phyloP scores from a whole-genome alignment of 2,888 invertebrate genomes.

The Acanthacorydalis orientalis region DNA sequence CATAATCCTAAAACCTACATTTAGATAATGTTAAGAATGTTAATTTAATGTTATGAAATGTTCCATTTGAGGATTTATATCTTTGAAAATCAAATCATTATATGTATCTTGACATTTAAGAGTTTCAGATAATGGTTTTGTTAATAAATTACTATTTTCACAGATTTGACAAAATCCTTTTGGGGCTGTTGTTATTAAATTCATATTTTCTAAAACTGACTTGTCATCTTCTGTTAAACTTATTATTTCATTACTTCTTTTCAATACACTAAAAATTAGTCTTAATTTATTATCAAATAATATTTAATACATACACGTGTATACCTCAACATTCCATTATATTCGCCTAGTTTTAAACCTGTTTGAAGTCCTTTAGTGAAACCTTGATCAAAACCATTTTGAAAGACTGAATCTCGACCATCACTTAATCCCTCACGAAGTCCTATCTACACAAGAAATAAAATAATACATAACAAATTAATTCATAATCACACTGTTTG shows the following conservation, averaged over 20 bases:
- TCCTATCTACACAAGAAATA: constrained; percentile 31
- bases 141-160: constrained; percentile 10
- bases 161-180: constrained; percentile 14
- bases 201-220: not conserved
- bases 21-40: too few species aligned
- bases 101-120: too few species aligned
- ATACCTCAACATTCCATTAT: constrained; percentile 20
- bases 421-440: constrained; percentile 50
- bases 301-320: not conserved
- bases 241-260: too few species aligned
- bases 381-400: constrained; percentile 51
- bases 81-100: too few species aligned
- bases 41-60: too few species aligned
- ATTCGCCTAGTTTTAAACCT: constrained; percentile 38
- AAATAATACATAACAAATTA: not conserved
- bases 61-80: too few species aligned
- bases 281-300: too few species aligned
- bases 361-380: constrained; percentile 46
- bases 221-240: too few species aligned
- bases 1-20: too few species aligned
- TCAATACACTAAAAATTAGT: too few species aligned
- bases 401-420: constrained; percentile 44
- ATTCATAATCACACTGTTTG: too few species aligned
- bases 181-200: not conserved
- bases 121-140: constrained; percentile 15